A percentile compares a stretch with the other conserved stretches of the same genome.
Conservation (phyloP, 1,140 invertebrate species). For the Brachionus plicatilis region DNA sequence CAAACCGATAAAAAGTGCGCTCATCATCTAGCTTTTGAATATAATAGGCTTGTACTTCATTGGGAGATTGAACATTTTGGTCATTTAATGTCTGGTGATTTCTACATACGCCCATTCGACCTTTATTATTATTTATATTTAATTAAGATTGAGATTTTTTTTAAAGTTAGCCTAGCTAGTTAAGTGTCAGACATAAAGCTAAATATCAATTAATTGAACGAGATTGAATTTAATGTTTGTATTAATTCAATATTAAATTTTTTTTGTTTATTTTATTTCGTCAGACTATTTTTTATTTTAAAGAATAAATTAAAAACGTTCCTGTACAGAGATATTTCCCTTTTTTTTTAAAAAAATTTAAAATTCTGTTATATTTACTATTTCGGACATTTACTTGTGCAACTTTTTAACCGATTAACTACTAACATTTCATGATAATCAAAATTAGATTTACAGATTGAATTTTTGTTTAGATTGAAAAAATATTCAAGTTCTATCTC, state of each 20-base stretch:
- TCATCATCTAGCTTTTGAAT: conserved; percentile 84
- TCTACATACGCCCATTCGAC: not conserved
- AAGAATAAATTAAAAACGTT: not conserved
- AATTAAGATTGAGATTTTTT: not conserved
- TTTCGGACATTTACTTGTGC: too few relatives aligned
- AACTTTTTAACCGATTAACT: too few relatives aligned
- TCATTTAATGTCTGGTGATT: conserved; percentile 54
- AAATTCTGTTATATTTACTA: too few relatives aligned
- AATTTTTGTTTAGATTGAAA: too few relatives aligned
- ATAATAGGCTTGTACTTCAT: conserved; percentile 91
- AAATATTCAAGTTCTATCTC: too few relatives aligned
- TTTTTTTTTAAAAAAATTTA: too few relatives aligned
- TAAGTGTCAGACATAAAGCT: not conserved
- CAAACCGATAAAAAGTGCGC: conserved; percentile 85
- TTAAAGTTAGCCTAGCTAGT: not conserved
- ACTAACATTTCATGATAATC: too few relatives aligned
- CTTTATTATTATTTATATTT: not conserved
- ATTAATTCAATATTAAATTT: not conserved
- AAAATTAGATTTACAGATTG: too few relatives aligned
- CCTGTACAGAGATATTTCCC: too few relatives aligned
- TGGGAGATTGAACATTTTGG: conserved; percentile 75
- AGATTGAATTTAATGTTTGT: not conserved
- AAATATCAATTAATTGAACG: not conserved
- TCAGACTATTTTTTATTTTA: too few relatives aligned
- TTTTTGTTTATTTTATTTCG: too few relatives aligned